These are phyloP conservation scores for Enhydra lutris DNA, from an alignment of 2,113 vertebrate genomes.

Conservation along the genomic window DNA sequence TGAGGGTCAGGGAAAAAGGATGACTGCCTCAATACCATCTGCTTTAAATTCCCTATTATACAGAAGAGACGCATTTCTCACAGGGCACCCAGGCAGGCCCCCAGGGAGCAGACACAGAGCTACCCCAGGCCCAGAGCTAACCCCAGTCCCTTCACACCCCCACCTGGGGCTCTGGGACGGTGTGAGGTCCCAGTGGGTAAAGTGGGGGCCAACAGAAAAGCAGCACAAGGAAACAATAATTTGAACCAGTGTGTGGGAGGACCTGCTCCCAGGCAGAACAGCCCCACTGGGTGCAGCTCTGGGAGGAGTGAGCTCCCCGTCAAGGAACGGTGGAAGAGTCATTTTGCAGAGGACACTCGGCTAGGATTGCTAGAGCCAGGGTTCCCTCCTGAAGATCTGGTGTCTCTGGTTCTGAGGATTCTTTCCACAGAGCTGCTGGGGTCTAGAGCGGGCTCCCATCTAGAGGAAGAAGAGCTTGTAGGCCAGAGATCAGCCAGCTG, in stretches of 20 bases:
- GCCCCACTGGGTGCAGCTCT: neutral
- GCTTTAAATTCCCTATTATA: neutral
- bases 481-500: neutral
- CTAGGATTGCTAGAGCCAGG: neutral
- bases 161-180: neutral
- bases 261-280: neutral
- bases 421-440: neutral
- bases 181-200: neutral
- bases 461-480: neutral
- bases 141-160: neutral
- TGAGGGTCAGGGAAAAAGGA: neutral
- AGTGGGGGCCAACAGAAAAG: neutral
- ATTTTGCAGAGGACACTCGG: neutral
- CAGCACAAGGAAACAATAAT: fast-evolving
- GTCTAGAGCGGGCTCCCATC: neutral
- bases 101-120: neutral
- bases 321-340: neutral
- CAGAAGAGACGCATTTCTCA: neutral
- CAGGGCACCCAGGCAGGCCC: neutral
- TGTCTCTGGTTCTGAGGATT: neutral
- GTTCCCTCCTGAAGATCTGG: neutral
- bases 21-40: neutral
- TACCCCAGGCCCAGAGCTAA: neutral
- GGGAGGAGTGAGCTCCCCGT: neutral
- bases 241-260: neutral